Evolutionary conservation across 2,888 invertebrate species (phyloP).

Genomic region (Meteorus cinctellus): DNA sequence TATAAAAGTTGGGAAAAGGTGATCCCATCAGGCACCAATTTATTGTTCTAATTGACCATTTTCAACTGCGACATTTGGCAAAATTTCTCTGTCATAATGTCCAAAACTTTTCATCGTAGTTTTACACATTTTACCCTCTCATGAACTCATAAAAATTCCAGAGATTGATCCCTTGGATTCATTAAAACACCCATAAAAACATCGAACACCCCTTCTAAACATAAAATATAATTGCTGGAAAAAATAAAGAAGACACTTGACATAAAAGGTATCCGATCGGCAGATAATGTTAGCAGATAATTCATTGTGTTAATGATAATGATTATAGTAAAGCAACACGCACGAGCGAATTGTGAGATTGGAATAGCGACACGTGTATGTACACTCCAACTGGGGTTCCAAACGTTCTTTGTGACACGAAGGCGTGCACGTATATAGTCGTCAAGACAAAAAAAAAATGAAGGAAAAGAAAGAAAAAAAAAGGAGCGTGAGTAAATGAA

Average conservation of each 20-base stretch:
- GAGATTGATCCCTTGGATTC: background rate
- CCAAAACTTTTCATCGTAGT: background rate
- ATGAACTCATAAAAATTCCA: background rate
- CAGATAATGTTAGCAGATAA: conserved; percentile 26
- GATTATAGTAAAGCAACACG: conserved; percentile 44
- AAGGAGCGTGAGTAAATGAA: conserved; percentile 23
- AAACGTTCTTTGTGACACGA: conserved; percentile 28
- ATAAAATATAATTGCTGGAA: background rate
- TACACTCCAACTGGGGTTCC: conserved; percentile 23
- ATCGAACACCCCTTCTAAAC: background rate
- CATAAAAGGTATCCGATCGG: background rate
- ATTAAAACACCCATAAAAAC: background rate
- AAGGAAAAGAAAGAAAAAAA: background rate
- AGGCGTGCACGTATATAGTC: background rate
- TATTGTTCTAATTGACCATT: conserved; percentile 8
- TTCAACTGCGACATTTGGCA: background rate
- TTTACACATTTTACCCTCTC: background rate
- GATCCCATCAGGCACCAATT: background rate
- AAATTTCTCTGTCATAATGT: background rate
- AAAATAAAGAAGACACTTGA: background rate
- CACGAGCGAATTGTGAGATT: conserved; percentile 31
- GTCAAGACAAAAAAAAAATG: conserved; percentile 10
- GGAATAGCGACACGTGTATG: conserved; percentile 31
- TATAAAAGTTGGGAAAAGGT: conserved; percentile 28
- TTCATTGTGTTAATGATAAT: conserved; percentile 46